A percentile compares a stretch with the other conserved stretches of the same genome.
These are phyloP conservation scores for Nowickia ferox DNA, from an alignment of 2,888 invertebrate genomes.

Conservation along the genomic window DNA sequence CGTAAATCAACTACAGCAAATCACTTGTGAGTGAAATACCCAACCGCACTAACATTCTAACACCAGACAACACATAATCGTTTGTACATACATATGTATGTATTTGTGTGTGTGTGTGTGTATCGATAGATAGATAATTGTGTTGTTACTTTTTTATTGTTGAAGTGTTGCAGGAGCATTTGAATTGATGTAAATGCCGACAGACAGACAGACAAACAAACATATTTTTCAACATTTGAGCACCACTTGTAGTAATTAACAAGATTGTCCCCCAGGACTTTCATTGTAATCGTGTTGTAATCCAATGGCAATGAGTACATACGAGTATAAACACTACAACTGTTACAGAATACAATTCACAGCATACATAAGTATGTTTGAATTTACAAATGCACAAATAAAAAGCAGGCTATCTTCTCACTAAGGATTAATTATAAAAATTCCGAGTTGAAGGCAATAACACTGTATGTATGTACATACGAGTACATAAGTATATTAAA, in stretches of 20 bases:
- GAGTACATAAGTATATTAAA: neutral
- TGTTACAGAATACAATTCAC: neutral
- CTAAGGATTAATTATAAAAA: conserved; percentile 56
- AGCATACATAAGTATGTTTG: neutral
- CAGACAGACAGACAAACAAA: conserved; percentile 30
- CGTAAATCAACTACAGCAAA: conserved; percentile 67
- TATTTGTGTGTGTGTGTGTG: neutral
- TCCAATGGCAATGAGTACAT: conserved; percentile 66
- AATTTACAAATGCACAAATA: neutral
- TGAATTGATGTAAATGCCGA: conserved; percentile 62
- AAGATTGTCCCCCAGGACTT: conserved; percentile 77
- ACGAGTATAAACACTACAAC: conserved; percentile 10
- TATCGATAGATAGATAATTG: conserved; percentile 26
- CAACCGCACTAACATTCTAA: neutral
- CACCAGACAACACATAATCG: neutral
- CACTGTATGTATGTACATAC: no score
- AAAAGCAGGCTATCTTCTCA: neutral
- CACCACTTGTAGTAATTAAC: conserved; percentile 78
- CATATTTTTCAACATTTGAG: conserved; percentile 57
- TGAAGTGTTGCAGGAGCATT: conserved; percentile 65
- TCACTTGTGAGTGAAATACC: conserved; percentile 59
- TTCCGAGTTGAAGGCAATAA: conserved; percentile 46
- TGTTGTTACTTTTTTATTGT: conserved; percentile 31
- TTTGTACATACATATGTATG: no score
- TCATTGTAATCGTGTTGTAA: conserved; percentile 70